Percentiles rank a stretch among this genome's conserved stretches.
These are phyloP conservation scores for Calameuta pallipes DNA, from an alignment of 2,888 invertebrate genomes.

Conservation along the genomic window DNA sequence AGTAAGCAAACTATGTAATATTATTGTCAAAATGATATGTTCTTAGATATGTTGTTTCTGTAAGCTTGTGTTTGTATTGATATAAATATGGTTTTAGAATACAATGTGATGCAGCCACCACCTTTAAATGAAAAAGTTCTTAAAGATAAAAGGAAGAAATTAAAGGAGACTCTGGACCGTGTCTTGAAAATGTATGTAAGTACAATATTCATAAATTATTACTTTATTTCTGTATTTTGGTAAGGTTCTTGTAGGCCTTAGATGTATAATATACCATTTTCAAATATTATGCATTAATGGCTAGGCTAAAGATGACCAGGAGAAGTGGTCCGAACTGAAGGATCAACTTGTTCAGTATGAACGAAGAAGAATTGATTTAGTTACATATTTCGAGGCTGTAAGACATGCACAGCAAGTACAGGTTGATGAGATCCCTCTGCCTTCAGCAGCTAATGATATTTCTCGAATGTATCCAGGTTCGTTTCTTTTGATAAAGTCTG, in stretches of 20 bases:
- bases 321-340: constrained; percentile 92
- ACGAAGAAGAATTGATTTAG: constrained; percentile 84
- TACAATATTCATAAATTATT: constrained; percentile 53
- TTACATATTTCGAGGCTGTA: constrained; percentile 94
- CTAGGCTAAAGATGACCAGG: constrained; percentile 95
- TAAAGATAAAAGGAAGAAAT: constrained; percentile 94
- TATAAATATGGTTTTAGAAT: constrained; percentile 73
- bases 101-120: constrained; percentile 93
- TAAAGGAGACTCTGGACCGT: constrained; percentile 94
- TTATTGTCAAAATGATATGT: too few relatives aligned
- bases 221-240: constrained; percentile 23
- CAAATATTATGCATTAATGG: constrained; percentile 33
- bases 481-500: not conserved
- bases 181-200: constrained; percentile 96
- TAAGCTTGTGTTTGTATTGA: too few relatives aligned
- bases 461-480: constrained; percentile 55
- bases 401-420: constrained; percentile 95
- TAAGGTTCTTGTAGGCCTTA: constrained; percentile 22
- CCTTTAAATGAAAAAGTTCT: constrained; percentile 96
- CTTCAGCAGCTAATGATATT: constrained; percentile 68
- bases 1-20: constrained; percentile 32
- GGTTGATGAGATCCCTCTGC: constrained; percentile 95
- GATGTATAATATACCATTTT: constrained; percentile 17
- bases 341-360: constrained; percentile 94
- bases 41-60: too few relatives aligned